These are phyloP conservation scores for Pituophis catenifer DNA, from an alignment of 2,113 vertebrate species.

Conservation along the genomic window DNA sequence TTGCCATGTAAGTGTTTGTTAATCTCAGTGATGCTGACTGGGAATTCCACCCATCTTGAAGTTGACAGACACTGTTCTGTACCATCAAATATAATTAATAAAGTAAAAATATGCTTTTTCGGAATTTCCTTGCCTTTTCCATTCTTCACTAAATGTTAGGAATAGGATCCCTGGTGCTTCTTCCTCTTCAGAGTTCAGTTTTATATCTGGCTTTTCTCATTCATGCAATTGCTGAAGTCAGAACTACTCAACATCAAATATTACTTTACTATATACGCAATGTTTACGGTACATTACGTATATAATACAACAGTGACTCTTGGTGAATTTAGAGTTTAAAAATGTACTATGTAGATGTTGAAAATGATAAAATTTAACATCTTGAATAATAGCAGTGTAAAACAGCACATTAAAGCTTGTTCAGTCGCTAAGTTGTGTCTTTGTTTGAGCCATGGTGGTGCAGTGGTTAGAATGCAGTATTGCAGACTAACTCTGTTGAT, in stretches of 20 bases:
- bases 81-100: neutral
- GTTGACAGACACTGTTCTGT: neutral
- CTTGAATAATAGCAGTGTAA: neutral
- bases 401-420: neutral
- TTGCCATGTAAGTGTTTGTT: neutral
- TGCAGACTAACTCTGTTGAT: neutral
- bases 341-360: neutral
- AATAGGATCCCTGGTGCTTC: neutral
- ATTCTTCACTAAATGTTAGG: neutral
- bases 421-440: too few species aligned
- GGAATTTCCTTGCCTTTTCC: neutral
- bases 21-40: neutral
- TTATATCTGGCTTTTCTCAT: neutral
- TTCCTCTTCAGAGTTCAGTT: neutral
- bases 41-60: neutral
- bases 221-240: neutral
- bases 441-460: too few species aligned
- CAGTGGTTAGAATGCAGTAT: neutral
- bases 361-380: neutral
- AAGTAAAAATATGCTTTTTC: neutral
- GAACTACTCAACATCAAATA: neutral
- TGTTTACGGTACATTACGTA: neutral
- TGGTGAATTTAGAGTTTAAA: neutral
- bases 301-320: neutral
- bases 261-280: neutral